Percentiles rank a stretch among this genome's conserved stretches.
phyloP scores from a whole-genome alignment of 2,888 invertebrate species.

The Scaptomyza caliginosa region DNA sequence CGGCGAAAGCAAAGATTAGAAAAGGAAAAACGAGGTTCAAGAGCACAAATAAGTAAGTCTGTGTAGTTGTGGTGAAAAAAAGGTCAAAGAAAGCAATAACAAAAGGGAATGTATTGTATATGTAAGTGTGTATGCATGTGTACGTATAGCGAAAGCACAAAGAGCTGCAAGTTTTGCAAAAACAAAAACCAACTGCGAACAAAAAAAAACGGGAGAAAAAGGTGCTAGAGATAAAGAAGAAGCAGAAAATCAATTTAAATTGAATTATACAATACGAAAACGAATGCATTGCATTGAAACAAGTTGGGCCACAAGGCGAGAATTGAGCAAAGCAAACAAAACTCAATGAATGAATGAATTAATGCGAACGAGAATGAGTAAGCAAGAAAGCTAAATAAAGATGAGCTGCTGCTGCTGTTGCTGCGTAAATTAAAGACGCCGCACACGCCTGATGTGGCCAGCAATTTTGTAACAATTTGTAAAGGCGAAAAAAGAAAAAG shows the following conservation, averaged over 20 bases:
- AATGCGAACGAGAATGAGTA: constrained; percentile 40
- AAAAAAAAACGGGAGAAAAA: constrained; percentile 19
- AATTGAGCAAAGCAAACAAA: constrained; percentile 29
- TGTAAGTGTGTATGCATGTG: not conserved
- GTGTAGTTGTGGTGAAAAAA: constrained; percentile 15
- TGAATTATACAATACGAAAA: constrained; percentile 66
- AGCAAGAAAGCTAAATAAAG: constrained; percentile 68
- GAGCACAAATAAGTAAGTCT: constrained; percentile 31
- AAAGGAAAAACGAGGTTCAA: constrained; percentile 44
- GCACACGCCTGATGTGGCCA: constrained; percentile 1
- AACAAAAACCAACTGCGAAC: constrained; percentile 4
- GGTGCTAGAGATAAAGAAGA: constrained; percentile 13
- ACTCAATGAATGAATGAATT: constrained; percentile 43
- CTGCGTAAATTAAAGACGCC: constrained; percentile 63
- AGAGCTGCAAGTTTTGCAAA: constrained; percentile 33
- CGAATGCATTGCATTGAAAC: constrained; percentile 41
- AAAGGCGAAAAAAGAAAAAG: constrained; percentile 37
- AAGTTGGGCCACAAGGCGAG: constrained; percentile 43
- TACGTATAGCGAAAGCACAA: constrained; percentile 25
- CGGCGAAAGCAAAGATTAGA: constrained; percentile 35
- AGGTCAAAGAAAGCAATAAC: constrained; percentile 46
- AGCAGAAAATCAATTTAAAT: constrained; percentile 71
- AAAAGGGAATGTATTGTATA: constrained; percentile 32
- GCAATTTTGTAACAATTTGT: constrained; percentile 71
- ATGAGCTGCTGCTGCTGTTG: constrained; percentile 50